Evolutionary conservation across 2,797 vertebrate species (phyloP), one percentile per base, ranked within the genome.

Genomic region (Rhadinocentrus ornatus): DNA sequence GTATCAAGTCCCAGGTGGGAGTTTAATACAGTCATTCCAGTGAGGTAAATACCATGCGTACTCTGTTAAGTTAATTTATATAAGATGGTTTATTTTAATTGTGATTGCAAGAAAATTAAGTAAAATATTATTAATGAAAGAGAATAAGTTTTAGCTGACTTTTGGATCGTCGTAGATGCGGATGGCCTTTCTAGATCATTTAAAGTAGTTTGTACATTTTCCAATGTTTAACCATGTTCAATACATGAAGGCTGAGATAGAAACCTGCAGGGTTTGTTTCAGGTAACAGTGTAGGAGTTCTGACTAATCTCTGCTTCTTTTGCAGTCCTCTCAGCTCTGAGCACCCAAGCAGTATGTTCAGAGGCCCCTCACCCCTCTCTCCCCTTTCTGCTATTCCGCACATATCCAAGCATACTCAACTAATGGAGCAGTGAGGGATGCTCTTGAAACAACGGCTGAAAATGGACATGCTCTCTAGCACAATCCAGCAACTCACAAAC

Each of bases 371-470:
- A 18, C 75, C 84, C 72, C 75, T n/a, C 80, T 80, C 85, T 78
- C 81, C 48, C 44, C 60, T 44, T 76, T 64, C 77, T 72, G 73
- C 78, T 65, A 48, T 71, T 82, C 73, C 77, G 75, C 29, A 53
- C 80, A 80, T 82, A 84, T 84, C 82, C 66, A 24, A 81, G 80
- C 81, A 63, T 81, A 83, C 84, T 88, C 79, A 59, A 86, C 89
- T 92, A 92, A 93, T 93, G 89, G 90, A 88, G 82, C 84, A 20
- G 68, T 73, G 75, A 91, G 88, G 87, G 87, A 86, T 73, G 87
- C 90, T 89, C 78, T 88, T 82, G 70, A 86, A 89, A 84, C 86
- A 81, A 48, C 78, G 75, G 84, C 70, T 86, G 80, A 78, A 92
- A 90, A 90, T 89, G 88, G 90, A 88, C 84, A 80, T 74, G 84